Percentiles rank a stretch among this genome's conserved stretches.
Conservation (phyloP, 2,113 vertebrate genomes). For the Ptyas mucosa region DNA sequence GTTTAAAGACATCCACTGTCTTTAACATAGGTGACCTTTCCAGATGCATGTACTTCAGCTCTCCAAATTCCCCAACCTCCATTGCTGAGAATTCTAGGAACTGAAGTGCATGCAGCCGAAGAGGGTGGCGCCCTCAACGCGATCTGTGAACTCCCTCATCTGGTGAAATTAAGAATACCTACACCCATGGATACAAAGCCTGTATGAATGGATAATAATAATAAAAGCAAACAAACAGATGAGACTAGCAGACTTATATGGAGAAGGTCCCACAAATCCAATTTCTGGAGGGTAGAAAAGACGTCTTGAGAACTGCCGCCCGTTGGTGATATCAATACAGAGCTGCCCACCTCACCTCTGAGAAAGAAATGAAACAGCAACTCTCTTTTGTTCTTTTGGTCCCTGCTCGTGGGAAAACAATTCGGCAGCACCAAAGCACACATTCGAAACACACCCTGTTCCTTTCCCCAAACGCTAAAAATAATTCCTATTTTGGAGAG, state of each 20-base stretch:
- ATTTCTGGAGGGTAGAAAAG: background rate
- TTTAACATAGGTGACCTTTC: background rate
- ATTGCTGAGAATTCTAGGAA: background rate
- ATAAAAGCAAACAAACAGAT: background rate
- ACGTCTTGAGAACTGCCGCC: background rate
- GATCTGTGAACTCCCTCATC: background rate
- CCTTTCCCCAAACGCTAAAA: constrained; percentile 18
- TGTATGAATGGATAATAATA: background rate
- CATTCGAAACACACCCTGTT: constrained; percentile 7
- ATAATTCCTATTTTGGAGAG: background rate
- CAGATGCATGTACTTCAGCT: background rate
- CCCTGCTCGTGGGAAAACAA: background rate
- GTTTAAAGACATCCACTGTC: background rate
- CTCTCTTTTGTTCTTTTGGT: background rate
- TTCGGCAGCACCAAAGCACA: background rate
- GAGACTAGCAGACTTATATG: background rate
- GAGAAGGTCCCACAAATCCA: background rate
- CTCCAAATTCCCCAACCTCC: background rate
- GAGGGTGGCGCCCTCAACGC: background rate
- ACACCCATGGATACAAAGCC: background rate
- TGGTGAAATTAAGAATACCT: background rate
- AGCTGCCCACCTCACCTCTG: background rate
- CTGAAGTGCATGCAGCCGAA: background rate
- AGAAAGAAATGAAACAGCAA: background rate
- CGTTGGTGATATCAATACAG: background rate